These are phyloP conservation scores for Dasypogon diadema DNA, from an alignment of 2,888 invertebrate genomes.

Conservation along the genomic window DNA sequence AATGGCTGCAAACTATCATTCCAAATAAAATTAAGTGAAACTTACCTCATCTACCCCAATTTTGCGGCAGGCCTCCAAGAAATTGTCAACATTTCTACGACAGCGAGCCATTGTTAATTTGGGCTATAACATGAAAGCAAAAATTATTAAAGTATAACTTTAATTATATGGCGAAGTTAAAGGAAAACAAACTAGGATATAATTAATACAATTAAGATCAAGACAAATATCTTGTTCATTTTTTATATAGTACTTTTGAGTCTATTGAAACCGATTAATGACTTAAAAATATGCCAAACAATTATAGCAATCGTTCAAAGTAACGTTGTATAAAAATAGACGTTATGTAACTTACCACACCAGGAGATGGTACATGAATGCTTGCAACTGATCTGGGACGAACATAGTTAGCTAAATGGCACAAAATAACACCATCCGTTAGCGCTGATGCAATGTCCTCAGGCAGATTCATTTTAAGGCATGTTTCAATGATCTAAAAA, in stretches of 20 bases:
- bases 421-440: slow-evolving; percentile 92
- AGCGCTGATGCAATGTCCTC: slow-evolving; percentile 86
- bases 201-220: no score
- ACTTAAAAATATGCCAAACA: no score
- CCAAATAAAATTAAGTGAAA: slow-evolving; percentile 53
- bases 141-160: not conserved
- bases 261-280: no score
- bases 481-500: slow-evolving; percentile 85
- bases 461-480: slow-evolving; percentile 90
- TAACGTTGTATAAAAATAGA: no score
- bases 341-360: slow-evolving; percentile 78
- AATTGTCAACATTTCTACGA: slow-evolving; percentile 94
- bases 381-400: slow-evolving; percentile 91
- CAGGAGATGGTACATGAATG: slow-evolving; percentile 94
- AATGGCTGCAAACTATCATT: no score
- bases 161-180: not conserved
- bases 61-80: slow-evolving; percentile 91
- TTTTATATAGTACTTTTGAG: no score
- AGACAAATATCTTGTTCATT: no score
- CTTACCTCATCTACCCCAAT: slow-evolving; percentile 96
- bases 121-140: slow-evolving; percentile 79
- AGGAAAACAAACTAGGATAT: not conserved
- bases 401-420: slow-evolving; percentile 94
- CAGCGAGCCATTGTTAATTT: slow-evolving; percentile 96
- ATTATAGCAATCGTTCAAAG: no score